Percentiles rank a stretch among this genome's conserved stretches.
Evolutionary conservation across 2,113 vertebrate genomes (phyloP).

Genomic region (Alethe diademata): DNA sequence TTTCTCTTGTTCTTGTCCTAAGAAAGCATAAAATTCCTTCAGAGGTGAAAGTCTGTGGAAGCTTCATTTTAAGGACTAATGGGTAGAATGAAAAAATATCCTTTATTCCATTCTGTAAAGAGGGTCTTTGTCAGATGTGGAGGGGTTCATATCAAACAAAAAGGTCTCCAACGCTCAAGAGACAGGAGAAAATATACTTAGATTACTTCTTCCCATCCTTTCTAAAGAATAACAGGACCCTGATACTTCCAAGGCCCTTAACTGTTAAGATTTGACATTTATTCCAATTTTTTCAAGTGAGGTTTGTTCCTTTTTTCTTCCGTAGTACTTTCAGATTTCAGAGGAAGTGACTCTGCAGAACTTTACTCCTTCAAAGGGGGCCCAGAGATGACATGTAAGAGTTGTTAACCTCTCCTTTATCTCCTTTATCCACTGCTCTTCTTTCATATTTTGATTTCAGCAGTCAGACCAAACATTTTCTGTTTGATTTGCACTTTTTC

Average conservation of each 20-base stretch:
- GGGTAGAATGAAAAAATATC: neutral
- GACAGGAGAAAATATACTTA: neutral
- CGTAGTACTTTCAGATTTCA: neutral
- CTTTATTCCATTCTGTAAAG: neutral
- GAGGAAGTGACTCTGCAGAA: neutral
- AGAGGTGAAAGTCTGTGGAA: neutral
- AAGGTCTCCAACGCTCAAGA: neutral
- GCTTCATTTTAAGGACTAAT: neutral
- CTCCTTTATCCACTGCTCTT: neutral
- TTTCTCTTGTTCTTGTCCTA: neutral
- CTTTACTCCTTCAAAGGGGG: neutral
- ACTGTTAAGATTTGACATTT: neutral
- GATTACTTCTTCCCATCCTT: neutral
- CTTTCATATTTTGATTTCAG: neutral
- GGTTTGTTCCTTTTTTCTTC: neutral
- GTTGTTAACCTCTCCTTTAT: neutral
- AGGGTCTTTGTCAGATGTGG: neutral
- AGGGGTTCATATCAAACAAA: neutral
- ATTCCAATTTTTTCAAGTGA: neutral
- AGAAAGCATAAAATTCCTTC: neutral
- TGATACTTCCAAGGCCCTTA: neutral
- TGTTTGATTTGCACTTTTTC: rapidly evolving
- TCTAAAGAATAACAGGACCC: neutral
- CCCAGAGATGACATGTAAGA: neutral
- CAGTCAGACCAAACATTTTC: neutral